These are phyloP conservation scores for Hystrix cristata DNA, from an alignment of 2,113 vertebrate genomes.

Conservation along the genomic window DNA sequence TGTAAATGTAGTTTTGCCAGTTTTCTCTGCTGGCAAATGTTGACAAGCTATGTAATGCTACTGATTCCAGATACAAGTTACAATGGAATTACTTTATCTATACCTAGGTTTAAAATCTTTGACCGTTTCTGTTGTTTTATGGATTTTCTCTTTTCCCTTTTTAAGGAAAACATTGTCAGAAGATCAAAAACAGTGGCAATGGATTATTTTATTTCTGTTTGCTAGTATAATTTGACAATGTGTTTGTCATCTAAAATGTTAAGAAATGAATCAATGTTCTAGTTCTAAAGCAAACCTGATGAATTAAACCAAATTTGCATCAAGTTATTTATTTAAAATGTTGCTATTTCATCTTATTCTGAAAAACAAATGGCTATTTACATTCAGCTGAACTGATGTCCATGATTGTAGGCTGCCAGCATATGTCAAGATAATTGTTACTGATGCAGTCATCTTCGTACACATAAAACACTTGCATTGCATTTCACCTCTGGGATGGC, in stretches of 20 bases:
- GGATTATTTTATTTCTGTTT: slow-evolving; percentile 36
- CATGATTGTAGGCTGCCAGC: slow-evolving; percentile 65
- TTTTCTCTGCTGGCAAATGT: slow-evolving; percentile 44
- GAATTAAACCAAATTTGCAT: slow-evolving; percentile 50
- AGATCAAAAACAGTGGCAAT: slow-evolving; percentile 32
- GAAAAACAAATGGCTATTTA: slow-evolving; percentile 53
- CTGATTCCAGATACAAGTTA: background rate
- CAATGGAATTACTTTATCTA: slow-evolving; percentile 35
- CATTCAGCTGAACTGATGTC: slow-evolving; percentile 40
- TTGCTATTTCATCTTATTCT: slow-evolving; percentile 29
- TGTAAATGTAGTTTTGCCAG: background rate
- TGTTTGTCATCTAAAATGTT: slow-evolving; percentile 58
- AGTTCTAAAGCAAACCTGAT: slow-evolving; percentile 18
- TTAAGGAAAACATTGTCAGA: slow-evolving; percentile 26
- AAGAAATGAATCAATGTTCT: slow-evolving; percentile 21
- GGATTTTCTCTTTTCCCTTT: slow-evolving; percentile 9
- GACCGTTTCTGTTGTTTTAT: background rate
- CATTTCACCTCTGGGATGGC: slow-evolving; percentile 70
- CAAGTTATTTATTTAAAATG: slow-evolving; percentile 56
- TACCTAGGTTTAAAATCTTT: slow-evolving; percentile 37
- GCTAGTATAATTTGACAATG: slow-evolving; percentile 7
- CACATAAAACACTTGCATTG: slow-evolving; percentile 60
- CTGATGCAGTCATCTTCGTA: slow-evolving; percentile 38
- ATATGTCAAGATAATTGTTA: slow-evolving; percentile 70
- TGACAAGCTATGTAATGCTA: background rate